A percentile compares a stretch with the other conserved stretches of the same genome.
phyloP scores from a whole-genome alignment of 2,888 invertebrate species.

The Andrena trimmerana region DNA sequence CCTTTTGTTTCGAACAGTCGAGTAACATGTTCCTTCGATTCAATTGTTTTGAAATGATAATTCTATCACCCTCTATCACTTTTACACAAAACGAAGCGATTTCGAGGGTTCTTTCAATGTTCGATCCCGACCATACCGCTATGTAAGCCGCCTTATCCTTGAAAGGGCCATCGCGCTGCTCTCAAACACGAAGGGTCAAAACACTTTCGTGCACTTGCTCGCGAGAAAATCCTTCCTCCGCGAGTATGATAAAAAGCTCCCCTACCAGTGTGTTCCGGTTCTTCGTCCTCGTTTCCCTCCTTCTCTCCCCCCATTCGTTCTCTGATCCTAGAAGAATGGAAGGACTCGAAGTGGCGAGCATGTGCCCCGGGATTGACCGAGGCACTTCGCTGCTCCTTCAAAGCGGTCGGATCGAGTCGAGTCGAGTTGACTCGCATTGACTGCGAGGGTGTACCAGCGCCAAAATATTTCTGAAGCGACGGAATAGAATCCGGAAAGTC shows the following conservation, averaged over 20 bases:
- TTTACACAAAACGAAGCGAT: neutral
- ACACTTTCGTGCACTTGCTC: constrained; percentile 56
- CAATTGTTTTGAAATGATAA: constrained; percentile 11
- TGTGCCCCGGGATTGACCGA: constrained; percentile 69
- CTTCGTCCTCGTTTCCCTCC: neutral
- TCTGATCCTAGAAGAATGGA: constrained; percentile 67
- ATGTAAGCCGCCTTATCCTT: constrained; percentile 26
- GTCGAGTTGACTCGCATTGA: constrained; percentile 29
- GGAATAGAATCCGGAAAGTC: constrained; percentile 61
- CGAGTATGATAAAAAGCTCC: constrained; percentile 71
- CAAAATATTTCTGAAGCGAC: constrained; percentile 72
- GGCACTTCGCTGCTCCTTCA: constrained; percentile 58
- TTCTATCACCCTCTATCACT: neutral
- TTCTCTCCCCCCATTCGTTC: constrained; percentile 21
- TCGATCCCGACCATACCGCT: neutral
- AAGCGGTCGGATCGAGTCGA: constrained; percentile 42
- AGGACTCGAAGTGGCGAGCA: constrained; percentile 67
- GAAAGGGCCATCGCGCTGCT: constrained; percentile 40
- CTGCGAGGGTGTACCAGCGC: constrained; percentile 57
- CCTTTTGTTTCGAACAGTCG: neutral
- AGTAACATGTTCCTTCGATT: neutral
- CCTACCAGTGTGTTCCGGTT: constrained; percentile 21
- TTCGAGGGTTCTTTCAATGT: constrained; percentile 5
- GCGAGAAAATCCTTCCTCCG: constrained; percentile 49
- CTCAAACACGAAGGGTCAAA: constrained; percentile 54